Conservation (phyloP, 1,140 invertebrate genomes). For the Seison nebaliae region DNA sequence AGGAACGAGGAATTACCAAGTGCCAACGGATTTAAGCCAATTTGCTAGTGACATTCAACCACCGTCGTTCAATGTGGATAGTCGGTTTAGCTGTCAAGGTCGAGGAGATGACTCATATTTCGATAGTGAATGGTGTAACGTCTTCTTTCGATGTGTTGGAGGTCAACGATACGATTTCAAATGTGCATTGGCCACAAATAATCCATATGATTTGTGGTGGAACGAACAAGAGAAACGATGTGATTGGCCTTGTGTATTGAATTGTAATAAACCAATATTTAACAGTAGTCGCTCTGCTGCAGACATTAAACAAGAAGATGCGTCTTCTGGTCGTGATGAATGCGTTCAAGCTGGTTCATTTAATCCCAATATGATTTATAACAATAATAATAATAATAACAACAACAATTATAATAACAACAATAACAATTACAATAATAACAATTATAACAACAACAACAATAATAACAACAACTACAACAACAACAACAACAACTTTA, state of each 20-base stretch:
- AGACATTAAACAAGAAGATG: slow-evolving; percentile 5
- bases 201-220: slow-evolving; percentile 12
- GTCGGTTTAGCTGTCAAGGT: not conserved
- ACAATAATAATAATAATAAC: not conserved
- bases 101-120: slow-evolving; percentile 6
- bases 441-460: too few species aligned
- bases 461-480: too few species aligned
- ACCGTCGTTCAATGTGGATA: not conserved
- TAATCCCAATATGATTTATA: not conserved
- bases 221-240: slow-evolving; percentile 9
- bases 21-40: too few species aligned
- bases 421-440: not conserved
- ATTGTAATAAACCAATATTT: slow-evolving; percentile 3
- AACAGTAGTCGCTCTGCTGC: not conserved
- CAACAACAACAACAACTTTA: too few species aligned
- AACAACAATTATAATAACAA: not conserved
- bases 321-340: not conserved
- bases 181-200: slow-evolving; percentile 10
- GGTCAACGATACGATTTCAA: slow-evolving; percentile 7
- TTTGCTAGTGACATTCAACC: too few species aligned
- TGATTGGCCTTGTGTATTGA: slow-evolving; percentile 9
- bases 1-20: not conserved
- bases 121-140: slow-evolving; percentile 8
- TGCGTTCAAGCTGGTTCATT: not conserved
- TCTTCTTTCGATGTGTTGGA: slow-evolving; percentile 8